Base-by-base conservation (phyloP, 2,888 invertebrate species). In the Amorpha juglandis region DNA sequence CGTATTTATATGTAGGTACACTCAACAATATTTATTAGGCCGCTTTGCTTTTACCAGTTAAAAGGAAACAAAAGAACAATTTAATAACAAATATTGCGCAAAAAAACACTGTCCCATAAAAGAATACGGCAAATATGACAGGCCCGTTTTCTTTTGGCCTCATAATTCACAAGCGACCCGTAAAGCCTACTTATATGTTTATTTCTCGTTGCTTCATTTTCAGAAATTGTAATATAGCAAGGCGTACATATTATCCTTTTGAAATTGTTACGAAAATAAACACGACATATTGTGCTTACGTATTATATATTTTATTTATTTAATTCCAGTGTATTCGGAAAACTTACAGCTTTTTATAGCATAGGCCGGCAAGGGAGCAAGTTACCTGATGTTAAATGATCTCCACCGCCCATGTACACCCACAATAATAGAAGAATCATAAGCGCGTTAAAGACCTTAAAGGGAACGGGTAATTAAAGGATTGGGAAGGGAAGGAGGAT, bases 91-190 rank as follows among this genome's bases (percentile, higher is more conserved):
- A 71, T 68, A 69, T 69, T 63, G 53, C 48, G 66, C n/a, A 70
- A 66, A 72, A 68, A 71, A 72, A 73, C 68, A 70, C 66, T 68
- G 50, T 48, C 53, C 69, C 63, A 71, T 72, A 72, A 72, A 73
- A 70, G 69, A 63, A 70, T 70, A 73, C 69, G 67, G 70, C 69
- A 72, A 69, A 76, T 72, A 74, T 72, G 74, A 73, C 71, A 55
- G 62, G 69, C 65, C 66, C 71, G 69, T 74, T 75, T 74, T 69
- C 69, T 70, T 63, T 68, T 68, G 65, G 69, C 68, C 72, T 68
- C 73, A 75, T 77, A 75, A 74, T 72, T 75, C 70, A 73, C 73
- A 69, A 70, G 69, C 66, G 68, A 69, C 66, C 50, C 69, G 68
- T 70, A 67, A 70, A 73, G 70, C 70, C 68, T 68, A 64, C 69